Evolutionary conservation across 2,113 vertebrate genomes (phyloP), one percentile per base, ranked within the genome.

Genomic region (Prolemur simus): DNA sequence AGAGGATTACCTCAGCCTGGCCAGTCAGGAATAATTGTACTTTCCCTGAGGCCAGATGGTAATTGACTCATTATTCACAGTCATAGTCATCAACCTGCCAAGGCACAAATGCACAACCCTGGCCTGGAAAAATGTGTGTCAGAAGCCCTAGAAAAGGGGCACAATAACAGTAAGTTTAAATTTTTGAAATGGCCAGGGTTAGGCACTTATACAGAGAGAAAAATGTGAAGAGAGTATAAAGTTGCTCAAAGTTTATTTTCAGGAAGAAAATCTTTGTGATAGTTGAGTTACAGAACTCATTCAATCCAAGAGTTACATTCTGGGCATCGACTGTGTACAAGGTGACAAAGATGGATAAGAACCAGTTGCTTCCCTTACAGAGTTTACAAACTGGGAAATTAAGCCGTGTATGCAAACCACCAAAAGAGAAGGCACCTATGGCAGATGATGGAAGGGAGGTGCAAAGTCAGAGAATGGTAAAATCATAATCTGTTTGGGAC

Each of bases 51-150:
- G 96, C 97, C 93, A 97, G 77, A 74, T 92, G 96, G 89, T 98
- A 98, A 98, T 68, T 97, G 97, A 98, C 94, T 98, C 93, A 98
- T 98, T 98, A 98, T 96, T 98, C 97, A 98, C 93, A 98, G 98
- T 60, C 98, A 88, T 77, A 96, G 95, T 56, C 90, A 96, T 98
- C 97, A 97, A 93, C 69, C 96, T 97, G 96, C 95, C 97, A 97
- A 97, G 87, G 95, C 94, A 89, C 95, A 93, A 95, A 95, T 39
- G 74, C 80, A 91, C 64, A 96, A 85, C 47, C 47, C n/a, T 52
- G 86, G 91, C 91, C 88, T 81, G 66, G 81, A 84, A 80, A 93
- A 96, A 58, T 4, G 18, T 83, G 82, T 94, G 96, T 98, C 91
- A 94, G 85, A 97, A 83, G 83, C 86, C 84, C 54, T 91, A 97